A percentile compares a stretch with the other conserved stretches of the same genome.
Evolutionary conservation across 2,113 vertebrate species (phyloP).

Genomic region (Leptobrachium leishanense): DNA sequence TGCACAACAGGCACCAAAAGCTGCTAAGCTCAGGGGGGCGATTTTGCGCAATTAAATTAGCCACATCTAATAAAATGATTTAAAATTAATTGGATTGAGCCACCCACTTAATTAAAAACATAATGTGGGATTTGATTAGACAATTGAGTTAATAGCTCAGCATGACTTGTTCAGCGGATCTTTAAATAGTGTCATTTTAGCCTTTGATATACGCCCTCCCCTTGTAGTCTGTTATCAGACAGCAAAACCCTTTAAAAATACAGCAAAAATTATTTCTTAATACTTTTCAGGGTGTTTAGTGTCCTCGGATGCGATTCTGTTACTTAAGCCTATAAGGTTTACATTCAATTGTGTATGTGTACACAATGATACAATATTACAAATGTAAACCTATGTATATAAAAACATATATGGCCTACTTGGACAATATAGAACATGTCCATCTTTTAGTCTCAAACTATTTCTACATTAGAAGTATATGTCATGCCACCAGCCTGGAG

Average conservation of each 20-base stretch:
- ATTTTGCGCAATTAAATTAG: conserved; percentile 44
- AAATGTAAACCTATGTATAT: too few species aligned
- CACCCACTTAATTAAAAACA: conserved; percentile 45
- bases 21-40: conserved; percentile 8
- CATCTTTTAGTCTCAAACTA: too few species aligned
- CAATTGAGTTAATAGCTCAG: conserved; percentile 35
- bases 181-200: conserved; percentile 22
- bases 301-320: background rate
- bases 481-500: too few species aligned
- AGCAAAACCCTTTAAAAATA: background rate
- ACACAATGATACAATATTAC: too few species aligned
- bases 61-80: conserved; percentile 40
- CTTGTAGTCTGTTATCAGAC: conserved; percentile 24
- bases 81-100: conserved; percentile 39
- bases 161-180: conserved; percentile 25
- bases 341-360: background rate
- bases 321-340: background rate
- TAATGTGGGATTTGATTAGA: conserved; percentile 43
- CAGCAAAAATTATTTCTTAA: background rate
- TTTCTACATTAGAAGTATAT: too few species aligned
- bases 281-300: background rate
- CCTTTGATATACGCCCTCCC: conserved; percentile 22
- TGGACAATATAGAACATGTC: too few species aligned
- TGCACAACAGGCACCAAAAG: conserved; percentile 11
- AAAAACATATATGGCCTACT: too few species aligned